Evolutionary conservation across 1,140 invertebrate species (phyloP).

Genomic region (Leguminivora glycinivorella): DNA sequence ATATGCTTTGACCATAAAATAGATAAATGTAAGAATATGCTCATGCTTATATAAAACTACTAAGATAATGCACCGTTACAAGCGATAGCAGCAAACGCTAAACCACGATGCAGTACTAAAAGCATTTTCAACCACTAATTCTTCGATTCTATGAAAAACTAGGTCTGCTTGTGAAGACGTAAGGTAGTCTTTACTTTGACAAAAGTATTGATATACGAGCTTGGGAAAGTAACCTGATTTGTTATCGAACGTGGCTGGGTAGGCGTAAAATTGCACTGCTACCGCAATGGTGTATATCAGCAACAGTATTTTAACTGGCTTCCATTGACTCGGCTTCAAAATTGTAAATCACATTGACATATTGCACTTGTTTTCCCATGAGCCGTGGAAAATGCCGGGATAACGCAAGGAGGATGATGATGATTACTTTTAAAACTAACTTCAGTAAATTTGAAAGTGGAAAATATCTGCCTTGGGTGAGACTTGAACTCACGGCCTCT

Average conservation of each 20-base stretch:
- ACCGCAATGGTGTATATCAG: background rate
- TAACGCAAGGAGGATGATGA: too few relatives aligned
- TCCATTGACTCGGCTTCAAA: background rate
- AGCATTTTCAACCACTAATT: conserved; percentile 3
- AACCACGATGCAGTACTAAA: conserved; percentile 12
- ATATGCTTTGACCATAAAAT: too few relatives aligned
- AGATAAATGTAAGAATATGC: too few relatives aligned
- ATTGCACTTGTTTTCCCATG: too few relatives aligned
- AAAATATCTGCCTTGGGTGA: too few relatives aligned
- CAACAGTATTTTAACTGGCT: background rate
- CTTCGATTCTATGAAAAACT: background rate
- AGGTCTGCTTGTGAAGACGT: background rate
- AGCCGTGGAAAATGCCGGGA: too few relatives aligned
- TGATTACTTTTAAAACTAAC: too few relatives aligned
- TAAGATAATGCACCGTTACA: background rate
- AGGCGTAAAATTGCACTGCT: conserved; percentile 24
- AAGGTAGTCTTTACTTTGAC: background rate
- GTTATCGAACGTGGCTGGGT: conserved; percentile 24
- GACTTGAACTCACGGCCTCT: too few relatives aligned
- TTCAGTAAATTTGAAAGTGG: too few relatives aligned
- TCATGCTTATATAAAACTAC: too few relatives aligned
- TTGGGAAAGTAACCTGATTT: background rate
- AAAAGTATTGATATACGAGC: background rate
- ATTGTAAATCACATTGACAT: background rate
- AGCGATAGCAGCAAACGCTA: background rate